These are phyloP conservation scores for Drosophila nebulosa DNA, from an alignment of 1,140 invertebrate genomes.

Conservation along the genomic window DNA sequence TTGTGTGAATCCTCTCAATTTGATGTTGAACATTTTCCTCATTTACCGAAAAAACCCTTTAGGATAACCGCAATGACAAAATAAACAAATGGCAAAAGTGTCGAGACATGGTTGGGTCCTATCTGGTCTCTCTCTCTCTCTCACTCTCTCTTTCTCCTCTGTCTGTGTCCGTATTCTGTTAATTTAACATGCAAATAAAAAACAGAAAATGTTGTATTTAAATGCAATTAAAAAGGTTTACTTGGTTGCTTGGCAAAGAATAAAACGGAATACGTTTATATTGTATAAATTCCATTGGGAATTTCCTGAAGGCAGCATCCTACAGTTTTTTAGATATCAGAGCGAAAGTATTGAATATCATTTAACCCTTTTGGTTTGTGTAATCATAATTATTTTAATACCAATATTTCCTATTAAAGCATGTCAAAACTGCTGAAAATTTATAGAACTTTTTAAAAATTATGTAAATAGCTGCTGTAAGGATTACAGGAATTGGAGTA, in stretches of 20 bases:
- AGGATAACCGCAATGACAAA: conserved; percentile 48
- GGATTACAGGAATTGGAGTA: too few relatives aligned
- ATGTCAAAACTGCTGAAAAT: too few relatives aligned
- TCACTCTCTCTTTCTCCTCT: conserved; percentile 23
- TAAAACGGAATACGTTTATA: background rate
- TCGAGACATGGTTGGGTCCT: conserved; percentile 7
- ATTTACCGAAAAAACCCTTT: background rate
- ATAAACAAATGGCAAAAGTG: conserved; percentile 44
- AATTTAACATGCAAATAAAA: conserved; percentile 80
- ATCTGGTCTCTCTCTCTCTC: background rate
- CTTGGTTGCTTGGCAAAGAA: conserved; percentile 52
- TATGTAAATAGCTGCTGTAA: too few relatives aligned
- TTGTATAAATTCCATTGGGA: background rate
- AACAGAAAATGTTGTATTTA: conserved; percentile 70
- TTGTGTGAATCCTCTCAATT: too few relatives aligned
- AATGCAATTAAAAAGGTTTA: conserved; percentile 81
- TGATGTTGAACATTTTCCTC: background rate
- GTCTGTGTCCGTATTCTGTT: conserved; percentile 59
- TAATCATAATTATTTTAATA: too few relatives aligned
- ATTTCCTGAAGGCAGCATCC: background rate
- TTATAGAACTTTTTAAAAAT: too few relatives aligned
- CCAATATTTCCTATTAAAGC: too few relatives aligned
- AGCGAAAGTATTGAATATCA: too few relatives aligned
- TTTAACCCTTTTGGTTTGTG: too few relatives aligned
- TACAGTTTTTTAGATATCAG: background rate